Evolutionary conservation across 2,888 invertebrate species (phyloP).

Genomic region (Chirona hameri): DNA sequence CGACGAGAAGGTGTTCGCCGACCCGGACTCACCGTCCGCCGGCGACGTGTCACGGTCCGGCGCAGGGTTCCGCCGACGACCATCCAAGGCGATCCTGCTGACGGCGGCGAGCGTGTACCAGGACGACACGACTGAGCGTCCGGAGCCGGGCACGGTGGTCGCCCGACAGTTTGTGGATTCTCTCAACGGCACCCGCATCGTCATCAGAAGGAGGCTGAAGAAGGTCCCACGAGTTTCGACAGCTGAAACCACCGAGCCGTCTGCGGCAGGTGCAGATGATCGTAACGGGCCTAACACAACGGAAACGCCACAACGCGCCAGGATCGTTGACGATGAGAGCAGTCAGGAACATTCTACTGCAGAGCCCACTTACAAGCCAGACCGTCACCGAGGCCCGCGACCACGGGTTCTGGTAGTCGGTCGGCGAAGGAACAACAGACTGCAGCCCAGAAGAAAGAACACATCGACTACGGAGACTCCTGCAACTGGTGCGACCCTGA

Average conservation of each 20-base stretch:
- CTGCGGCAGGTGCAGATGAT: not conserved
- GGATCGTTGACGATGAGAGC: no score
- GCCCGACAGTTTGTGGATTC: not conserved
- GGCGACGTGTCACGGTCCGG: not conserved
- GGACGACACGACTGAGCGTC: not conserved
- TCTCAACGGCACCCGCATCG: not conserved
- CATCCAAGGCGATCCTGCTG: not conserved
- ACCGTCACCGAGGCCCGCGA: no score
- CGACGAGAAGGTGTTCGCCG: not conserved
- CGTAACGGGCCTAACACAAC: no score
- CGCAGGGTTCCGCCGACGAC: not conserved
- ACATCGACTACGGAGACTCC: not conserved
- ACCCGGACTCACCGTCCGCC: not conserved
- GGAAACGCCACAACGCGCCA: no score
- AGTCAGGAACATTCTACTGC: no score
- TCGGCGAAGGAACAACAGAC: not conserved
- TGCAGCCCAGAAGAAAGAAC: not conserved
- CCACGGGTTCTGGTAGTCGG: not conserved
- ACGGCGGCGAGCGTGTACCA: not conserved
- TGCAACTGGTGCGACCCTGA: not conserved
- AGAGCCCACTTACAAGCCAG: no score
- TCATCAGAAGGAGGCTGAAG: not conserved
- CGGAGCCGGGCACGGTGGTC: no score
- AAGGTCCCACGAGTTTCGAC: not conserved
- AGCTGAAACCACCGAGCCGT: not conserved